Conservation (phyloP, 2,797 vertebrate genomes). For the Sebastes aleutianus region DNA sequence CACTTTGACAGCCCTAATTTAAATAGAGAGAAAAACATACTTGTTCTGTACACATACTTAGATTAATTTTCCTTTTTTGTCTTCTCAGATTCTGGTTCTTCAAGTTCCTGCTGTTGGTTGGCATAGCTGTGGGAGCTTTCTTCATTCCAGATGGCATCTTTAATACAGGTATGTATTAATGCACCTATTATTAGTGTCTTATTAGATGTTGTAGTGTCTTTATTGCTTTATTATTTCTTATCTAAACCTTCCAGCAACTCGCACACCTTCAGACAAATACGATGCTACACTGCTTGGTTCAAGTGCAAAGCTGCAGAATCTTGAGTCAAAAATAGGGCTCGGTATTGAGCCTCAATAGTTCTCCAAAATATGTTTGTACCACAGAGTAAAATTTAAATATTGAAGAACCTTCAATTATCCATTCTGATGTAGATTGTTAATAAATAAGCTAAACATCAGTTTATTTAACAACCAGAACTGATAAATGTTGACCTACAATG, state of each 20-base stretch:
- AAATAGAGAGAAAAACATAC: background rate
- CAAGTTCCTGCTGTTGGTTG: constrained; percentile 90
- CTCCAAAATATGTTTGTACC: background rate
- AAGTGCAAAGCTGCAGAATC: background rate
- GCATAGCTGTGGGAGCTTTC: constrained; percentile 91
- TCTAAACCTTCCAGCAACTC: background rate
- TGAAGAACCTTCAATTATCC: background rate
- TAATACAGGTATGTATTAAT: constrained; percentile 77
- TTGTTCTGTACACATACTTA: background rate
- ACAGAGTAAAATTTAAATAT: background rate
- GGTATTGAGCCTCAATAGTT: background rate
- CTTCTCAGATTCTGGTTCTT: constrained; percentile 93
- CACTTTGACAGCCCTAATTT: too few species aligned
- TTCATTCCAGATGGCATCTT: constrained; percentile 91
- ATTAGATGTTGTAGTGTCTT: background rate
- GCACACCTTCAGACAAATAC: background rate
- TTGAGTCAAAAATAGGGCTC: background rate
- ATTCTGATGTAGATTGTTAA: background rate
- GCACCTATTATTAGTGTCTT: background rate
- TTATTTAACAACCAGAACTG: background rate
- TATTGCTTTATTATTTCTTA: background rate
- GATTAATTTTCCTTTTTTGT: background rate
- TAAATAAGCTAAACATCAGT: background rate
- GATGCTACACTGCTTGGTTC: background rate
- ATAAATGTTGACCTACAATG: background rate